Evolutionary conservation across 2,888 invertebrate species (phyloP), one percentile per base, ranked within the genome.

Genomic region (Pheosia gnoma): DNA sequence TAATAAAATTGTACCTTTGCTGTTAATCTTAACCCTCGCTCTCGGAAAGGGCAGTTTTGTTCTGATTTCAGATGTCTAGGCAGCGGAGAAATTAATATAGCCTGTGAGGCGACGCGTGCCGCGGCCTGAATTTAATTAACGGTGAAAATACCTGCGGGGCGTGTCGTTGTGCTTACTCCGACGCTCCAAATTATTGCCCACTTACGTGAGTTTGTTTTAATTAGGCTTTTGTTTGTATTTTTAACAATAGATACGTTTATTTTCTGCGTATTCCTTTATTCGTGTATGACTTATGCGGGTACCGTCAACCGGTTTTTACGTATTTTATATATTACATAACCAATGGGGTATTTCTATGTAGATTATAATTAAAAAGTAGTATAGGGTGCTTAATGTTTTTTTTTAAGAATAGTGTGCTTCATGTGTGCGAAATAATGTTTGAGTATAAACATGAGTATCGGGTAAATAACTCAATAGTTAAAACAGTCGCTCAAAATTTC

Each of bases 1-100:
- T 90, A 91, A 90, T 91, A 91, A 90, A 91, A 91, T 89, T 87
- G 87, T 89, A 87, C 89, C 86, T 88, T 82, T 76, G 80, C 83
- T 86, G 88, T 90, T 90, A 90, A 90, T 91, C 89, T 89, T 85
- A 88, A 88, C 88, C 88, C 87, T 79, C 82, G 81, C 79, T 70
- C 69, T 70, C 66, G 72, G 79, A 78, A 77, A 71, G 70, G 25
- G 77, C 81, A 84, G 84, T 85, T 85, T 82, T 83, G 84, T 86
- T 84, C 86, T 84, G 88, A 89, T 89, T 89, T 85, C 77, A 81
- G 79, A 76, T 74, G 75, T 63, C 66, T 68, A 73, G 75, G 75
- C 66, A 71, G 60, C 61, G 57, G 52, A 72, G 75, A 74, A 77
- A 82, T 84, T 83, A 82, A 83, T 85, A 82, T 82, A 78, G 80